Conservation (phyloP, 2,113 vertebrate species). For the Synchiropus splendidus region DNA sequence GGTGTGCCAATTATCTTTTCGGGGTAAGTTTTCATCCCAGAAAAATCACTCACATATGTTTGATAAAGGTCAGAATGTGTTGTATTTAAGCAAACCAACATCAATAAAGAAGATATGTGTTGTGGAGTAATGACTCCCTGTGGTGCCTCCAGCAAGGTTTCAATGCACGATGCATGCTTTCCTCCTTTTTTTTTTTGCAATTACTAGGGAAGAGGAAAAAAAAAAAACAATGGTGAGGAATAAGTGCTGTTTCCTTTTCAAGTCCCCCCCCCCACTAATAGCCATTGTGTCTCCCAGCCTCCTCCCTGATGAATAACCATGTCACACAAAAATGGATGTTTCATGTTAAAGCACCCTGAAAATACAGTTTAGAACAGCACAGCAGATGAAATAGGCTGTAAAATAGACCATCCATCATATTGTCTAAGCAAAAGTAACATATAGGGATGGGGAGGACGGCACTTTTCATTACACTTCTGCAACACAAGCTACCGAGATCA, state of each 20-base stretch:
- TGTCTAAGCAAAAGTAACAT: constrained; percentile 56
- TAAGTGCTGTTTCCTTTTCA: constrained; percentile 19
- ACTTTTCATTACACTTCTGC: constrained; percentile 60
- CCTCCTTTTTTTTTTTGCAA: constrained; percentile 15
- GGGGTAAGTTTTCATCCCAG: too few species aligned
- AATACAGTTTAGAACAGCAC: constrained; percentile 68
- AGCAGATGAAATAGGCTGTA: constrained; percentile 64
- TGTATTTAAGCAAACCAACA: too few species aligned
- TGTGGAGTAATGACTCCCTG: constrained; percentile 9
- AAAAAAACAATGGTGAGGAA: constrained; percentile 12
- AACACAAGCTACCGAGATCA: constrained; percentile 51
- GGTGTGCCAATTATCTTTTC: constrained; percentile 61
- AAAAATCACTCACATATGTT: too few species aligned
- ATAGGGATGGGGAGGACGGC: constrained; percentile 44
- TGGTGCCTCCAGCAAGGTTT: constrained; percentile 23
- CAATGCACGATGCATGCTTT: constrained; percentile 14
- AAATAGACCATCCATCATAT: constrained; percentile 71
- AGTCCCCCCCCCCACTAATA: constrained; percentile 25
- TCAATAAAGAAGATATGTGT: too few species aligned
- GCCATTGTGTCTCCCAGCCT: constrained; percentile 45
- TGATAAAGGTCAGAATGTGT: too few species aligned
- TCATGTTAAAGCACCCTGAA: constrained; percentile 62
- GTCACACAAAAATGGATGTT: constrained; percentile 66
- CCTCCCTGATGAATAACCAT: constrained; percentile 64
- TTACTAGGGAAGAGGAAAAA: constrained; percentile 4